Evolutionary conservation across 2,113 vertebrate genomes (phyloP).

Genomic region (Sardina pilchardus): DNA sequence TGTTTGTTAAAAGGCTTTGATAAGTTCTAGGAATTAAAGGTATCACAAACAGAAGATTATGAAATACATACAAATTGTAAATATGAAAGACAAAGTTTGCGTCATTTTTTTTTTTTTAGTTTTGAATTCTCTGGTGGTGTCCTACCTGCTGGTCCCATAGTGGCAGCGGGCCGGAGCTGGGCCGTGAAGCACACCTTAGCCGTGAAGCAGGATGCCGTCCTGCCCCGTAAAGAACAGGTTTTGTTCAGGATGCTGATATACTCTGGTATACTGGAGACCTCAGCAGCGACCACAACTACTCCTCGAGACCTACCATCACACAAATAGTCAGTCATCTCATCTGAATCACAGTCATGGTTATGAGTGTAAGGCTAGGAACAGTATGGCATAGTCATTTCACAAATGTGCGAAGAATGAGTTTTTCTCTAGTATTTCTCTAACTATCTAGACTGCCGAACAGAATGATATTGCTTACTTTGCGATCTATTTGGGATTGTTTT

Average conservation of each 20-base stretch:
- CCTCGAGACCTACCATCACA: not conserved
- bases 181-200: slow-evolving; percentile 76
- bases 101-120: not conserved
- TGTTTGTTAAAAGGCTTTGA: not conserved
- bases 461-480: not conserved
- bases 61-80: not conserved
- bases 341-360: not conserved
- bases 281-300: not conserved
- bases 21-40: not conserved
- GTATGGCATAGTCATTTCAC: too few species aligned
- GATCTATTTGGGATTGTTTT: not conserved
- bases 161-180: slow-evolving; percentile 71
- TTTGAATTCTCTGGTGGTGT: not conserved
- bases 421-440: not conserved
- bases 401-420: not conserved
- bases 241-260: not conserved
- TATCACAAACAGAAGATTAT: not conserved
- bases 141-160: slow-evolving; percentile 74
- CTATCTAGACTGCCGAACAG: not conserved
- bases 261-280: not conserved
- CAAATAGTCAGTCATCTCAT: not conserved
- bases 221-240: not conserved
- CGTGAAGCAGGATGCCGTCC: not conserved
- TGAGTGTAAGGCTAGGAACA: too few species aligned
- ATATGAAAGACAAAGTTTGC: too few species aligned